phyloP scores from a whole-genome alignment of 2,888 invertebrate species.

The Philereme transversata region DNA sequence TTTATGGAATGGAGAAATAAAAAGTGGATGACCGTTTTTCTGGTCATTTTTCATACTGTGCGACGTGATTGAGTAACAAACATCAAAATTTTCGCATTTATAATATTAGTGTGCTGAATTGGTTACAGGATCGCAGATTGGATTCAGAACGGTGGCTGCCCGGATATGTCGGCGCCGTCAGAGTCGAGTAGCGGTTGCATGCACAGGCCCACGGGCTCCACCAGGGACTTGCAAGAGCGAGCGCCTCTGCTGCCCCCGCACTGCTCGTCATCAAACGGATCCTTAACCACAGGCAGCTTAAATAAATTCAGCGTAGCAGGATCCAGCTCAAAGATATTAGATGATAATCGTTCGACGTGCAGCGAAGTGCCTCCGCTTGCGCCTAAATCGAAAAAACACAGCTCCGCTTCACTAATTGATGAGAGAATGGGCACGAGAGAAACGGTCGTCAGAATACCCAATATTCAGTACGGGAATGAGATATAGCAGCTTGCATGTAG shows the following conservation, averaged over 20 bases:
- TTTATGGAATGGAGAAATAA: too few relatives aligned
- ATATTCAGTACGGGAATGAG: slow-evolving; percentile 71
- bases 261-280: slow-evolving; percentile 77
- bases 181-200: slow-evolving; percentile 65
- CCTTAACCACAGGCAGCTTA: slow-evolving; percentile 71
- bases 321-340: slow-evolving; percentile 61
- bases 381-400: slow-evolving; percentile 74
- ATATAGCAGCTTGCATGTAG: slow-evolving; percentile 46
- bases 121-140: slow-evolving; percentile 61
- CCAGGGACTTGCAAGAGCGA: slow-evolving; percentile 68
- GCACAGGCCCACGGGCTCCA: slow-evolving; percentile 60
- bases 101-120: not conserved
- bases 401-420: slow-evolving; percentile 76
- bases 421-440: slow-evolving; percentile 72
- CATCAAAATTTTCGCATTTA: too few relatives aligned
- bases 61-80: too few relatives aligned
- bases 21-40: too few relatives aligned
- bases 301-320: slow-evolving; percentile 69
- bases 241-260: slow-evolving; percentile 74
- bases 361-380: slow-evolving; percentile 74
- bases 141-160: slow-evolving; percentile 74
- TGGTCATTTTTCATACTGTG: too few relatives aligned
- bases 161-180: slow-evolving; percentile 56
- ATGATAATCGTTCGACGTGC: slow-evolving; percentile 72
- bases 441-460: slow-evolving; percentile 75